Evolutionary conservation across 1,140 invertebrate genomes (phyloP).

Genomic region (Colletes latitarsis): DNA sequence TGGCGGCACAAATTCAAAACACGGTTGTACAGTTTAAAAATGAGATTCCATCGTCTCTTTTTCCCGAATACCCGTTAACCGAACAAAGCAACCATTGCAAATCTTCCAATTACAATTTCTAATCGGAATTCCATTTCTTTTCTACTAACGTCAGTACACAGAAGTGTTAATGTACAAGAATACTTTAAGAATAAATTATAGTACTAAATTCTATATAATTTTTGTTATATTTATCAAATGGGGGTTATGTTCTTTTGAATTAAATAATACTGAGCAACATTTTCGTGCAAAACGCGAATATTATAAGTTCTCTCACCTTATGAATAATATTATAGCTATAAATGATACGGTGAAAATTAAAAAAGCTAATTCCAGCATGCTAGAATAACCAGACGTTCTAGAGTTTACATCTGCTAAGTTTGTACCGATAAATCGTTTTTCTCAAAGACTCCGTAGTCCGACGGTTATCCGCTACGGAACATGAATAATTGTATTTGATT

Average conservation of each 20-base stretch:
- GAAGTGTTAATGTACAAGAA: not conserved
- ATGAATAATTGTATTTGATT: conserved; percentile 4
- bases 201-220: not conserved
- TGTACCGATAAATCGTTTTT: not conserved
- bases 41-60: not conserved
- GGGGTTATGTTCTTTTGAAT: not conserved
- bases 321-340: not conserved
- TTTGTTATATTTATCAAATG: not conserved
- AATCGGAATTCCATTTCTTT: not conserved
- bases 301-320: conserved; percentile 13
- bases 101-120: not conserved
- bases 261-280: not conserved
- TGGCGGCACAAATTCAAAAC: conserved; percentile 33
- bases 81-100: not conserved
- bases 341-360: not conserved
- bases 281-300: not conserved
- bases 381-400: not conserved
- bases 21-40: not conserved
- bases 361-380: not conserved
- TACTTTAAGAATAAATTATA: not conserved
- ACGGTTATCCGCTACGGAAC: conserved; percentile 8
- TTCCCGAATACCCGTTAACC: not conserved
- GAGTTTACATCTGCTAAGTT: conserved; percentile 6
- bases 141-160: not conserved
- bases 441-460: not conserved